Percentiles rank a stretch among this genome's conserved stretches.
Conservation (phyloP, 2,113 vertebrate species). For the Tylochromis polylepis region DNA sequence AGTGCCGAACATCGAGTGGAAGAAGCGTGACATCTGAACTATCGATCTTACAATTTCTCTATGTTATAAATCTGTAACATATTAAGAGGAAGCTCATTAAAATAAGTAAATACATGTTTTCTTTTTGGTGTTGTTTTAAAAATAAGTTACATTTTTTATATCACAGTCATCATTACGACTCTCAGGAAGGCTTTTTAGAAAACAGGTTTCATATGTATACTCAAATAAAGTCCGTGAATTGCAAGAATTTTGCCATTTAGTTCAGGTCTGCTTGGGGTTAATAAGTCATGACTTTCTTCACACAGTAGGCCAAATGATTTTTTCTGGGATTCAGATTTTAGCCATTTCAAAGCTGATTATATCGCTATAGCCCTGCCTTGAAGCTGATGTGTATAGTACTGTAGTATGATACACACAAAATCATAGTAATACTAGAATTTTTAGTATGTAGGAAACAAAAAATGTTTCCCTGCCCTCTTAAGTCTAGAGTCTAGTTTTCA, state of each 20-base stretch:
- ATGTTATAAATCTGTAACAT: rapidly evolving
- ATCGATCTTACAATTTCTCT: not conserved
- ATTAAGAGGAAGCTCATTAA: not conserved
- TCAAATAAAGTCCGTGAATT: not conserved
- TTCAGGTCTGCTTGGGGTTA: not conserved
- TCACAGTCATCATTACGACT: rapidly evolving
- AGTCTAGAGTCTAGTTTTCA: not conserved
- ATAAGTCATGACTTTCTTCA: not conserved
- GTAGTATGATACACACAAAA: not conserved
- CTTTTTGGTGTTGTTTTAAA: not conserved
- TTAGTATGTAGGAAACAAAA: not conserved
- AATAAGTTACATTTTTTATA: not conserved
- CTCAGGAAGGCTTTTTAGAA: not conserved
- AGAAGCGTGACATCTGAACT: not conserved
- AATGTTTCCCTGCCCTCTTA: not conserved
- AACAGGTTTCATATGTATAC: not conserved
- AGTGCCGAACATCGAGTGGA: not conserved
- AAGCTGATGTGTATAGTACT: not conserved
- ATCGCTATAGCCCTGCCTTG: not conserved
- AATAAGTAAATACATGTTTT: not conserved
- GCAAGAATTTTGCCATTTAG: not conserved
- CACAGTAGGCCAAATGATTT: not conserved
- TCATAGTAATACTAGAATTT: not conserved
- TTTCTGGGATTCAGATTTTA: not conserved
- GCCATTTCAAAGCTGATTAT: not conserved